Base-by-base conservation (phyloP, 2,888 invertebrate species). In the Diplazon laetatorius region DNA sequence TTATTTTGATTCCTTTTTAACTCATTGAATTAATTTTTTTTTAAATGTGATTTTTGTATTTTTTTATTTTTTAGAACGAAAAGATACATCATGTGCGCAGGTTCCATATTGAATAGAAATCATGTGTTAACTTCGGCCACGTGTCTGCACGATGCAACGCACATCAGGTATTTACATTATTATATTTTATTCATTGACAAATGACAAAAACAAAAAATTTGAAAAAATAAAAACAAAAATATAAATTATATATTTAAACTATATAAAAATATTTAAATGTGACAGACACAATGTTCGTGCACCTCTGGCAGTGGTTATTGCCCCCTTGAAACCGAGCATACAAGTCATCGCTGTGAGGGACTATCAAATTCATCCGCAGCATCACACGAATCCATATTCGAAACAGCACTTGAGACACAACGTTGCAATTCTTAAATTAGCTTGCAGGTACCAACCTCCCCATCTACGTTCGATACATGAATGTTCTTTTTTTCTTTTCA, bases 91-190 rank as follows among this genome's bases (percentile, higher is more conserved):
- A 85, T 85, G 84, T 84, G 87, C 77, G 76, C 72, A 4, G 86
- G 83, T 50, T 85, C 86, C 42, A 86, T 87, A 76, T 48, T 87
- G 63, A 80, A 76, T 57, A 75, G 78, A 30, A 80, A 80, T 78
- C 82, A 79, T 66, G 82, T 88, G 25, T 76, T 85, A 20, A 87
- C 87, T 74, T 86, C 87, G 62, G 86, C 87, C 60, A 80, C 82
- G 75, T 87, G 86, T 72, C 48, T 86, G 22, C 83, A 81, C 59
- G 81, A 85, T 73, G 84, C 83, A 9, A 82, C 80, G 59, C 78
- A 82, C 76, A 83, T 87, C 62, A 85, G 83, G 85, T 84, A n/a
- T n/a, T n/a, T 75, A 20, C 20, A 57, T 55, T 46, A 14, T 44
- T 12, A 22, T 55, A n/a, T 42, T 48, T 22, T 6, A 42, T 30